These are phyloP conservation scores for Scyliorhinus canicula DNA, from an alignment of 2,797 vertebrate species.

Conservation along the genomic window DNA sequence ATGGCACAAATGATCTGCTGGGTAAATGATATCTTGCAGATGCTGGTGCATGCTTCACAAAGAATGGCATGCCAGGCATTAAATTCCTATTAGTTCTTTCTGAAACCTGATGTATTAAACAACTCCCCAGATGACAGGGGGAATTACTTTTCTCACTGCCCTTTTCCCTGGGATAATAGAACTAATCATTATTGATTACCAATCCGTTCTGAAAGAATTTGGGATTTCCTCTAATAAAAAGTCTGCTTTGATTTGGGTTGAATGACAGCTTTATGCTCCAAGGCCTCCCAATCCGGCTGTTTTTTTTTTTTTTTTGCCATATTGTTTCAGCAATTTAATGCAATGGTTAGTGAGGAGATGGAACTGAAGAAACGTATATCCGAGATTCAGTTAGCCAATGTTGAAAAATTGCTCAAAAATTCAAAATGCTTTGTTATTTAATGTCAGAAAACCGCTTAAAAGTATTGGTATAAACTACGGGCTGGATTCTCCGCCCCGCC, in stretches of 20 bases:
- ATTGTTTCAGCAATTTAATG: neutral
- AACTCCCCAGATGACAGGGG: neutral
- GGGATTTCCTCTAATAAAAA: neutral
- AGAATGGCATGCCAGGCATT: neutral
- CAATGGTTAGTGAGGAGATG: neutral
- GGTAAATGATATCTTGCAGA: neutral
- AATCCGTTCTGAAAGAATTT: neutral
- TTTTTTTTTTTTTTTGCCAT: neutral
- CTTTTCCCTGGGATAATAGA: neutral
- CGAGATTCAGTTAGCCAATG: neutral
- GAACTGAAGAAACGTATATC: neutral
- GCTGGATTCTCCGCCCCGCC: no score
- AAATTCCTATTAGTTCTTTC: neutral
- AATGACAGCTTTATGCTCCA: neutral
- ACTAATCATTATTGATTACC: slow-evolving; percentile 5
- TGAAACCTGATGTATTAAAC: slow-evolving; percentile 1
- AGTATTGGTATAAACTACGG: neutral
- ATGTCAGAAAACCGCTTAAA: neutral
- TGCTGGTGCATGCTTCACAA: no score
- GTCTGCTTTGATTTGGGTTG: neutral
- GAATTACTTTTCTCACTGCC: neutral
- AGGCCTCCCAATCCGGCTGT: neutral
- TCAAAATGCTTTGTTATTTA: neutral
- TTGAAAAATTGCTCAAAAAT: neutral
- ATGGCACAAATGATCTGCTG: neutral